phyloP scores from a whole-genome alignment of 2,113 vertebrate genomes.

The Columba janthina region DNA sequence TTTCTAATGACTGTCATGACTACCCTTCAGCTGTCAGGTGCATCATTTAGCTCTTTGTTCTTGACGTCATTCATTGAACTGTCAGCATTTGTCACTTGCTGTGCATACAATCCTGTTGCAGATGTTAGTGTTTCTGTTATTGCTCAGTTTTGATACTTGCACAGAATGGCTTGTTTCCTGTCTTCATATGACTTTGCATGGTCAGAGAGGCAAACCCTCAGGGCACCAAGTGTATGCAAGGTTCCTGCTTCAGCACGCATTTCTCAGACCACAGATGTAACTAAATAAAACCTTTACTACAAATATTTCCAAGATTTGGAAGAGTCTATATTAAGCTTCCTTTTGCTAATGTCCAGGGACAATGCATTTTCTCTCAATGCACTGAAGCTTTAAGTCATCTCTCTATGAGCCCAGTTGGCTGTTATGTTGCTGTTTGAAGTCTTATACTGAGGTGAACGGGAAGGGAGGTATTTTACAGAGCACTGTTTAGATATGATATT shows the following conservation, averaged over 20 bases:
- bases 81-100: background rate
- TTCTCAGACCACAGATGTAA: background rate
- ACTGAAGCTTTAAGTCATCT: background rate
- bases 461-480: background rate
- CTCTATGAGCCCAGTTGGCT: background rate
- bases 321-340: background rate
- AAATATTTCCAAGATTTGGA: background rate
- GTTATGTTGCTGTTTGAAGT: background rate
- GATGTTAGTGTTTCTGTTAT: background rate
- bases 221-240: background rate
- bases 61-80: background rate
- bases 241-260: background rate
- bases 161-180: background rate
- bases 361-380: background rate
- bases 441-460: background rate
- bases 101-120: background rate
- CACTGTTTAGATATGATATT: accelerated
- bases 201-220: background rate
- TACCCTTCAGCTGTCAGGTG: background rate
- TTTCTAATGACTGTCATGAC: slow-evolving; percentile 44
- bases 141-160: background rate
- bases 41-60: slow-evolving; percentile 15
- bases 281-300: background rate
- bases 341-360: background rate
- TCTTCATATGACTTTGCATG: background rate